A percentile compares a stretch with the other conserved stretches of the same genome.
Evolutionary conservation across 1,140 invertebrate species (phyloP).

Genomic region (Plectrocnemia conspersa): DNA sequence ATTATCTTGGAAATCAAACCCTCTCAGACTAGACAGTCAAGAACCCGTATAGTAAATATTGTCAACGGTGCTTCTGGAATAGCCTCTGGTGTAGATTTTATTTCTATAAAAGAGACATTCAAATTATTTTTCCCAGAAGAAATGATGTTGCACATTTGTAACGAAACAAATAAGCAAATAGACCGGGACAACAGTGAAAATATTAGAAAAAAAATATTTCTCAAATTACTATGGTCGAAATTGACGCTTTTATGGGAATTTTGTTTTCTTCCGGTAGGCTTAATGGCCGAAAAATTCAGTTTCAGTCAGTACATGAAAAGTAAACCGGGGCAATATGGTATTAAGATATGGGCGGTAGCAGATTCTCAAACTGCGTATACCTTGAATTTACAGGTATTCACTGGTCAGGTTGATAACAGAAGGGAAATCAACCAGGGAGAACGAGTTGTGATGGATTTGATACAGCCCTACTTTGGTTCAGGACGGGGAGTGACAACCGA

Average conservation of each 20-base stretch:
- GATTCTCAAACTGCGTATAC: conserved; percentile 38
- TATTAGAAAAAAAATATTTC: conserved; percentile 8
- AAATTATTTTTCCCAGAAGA: conserved; percentile 1
- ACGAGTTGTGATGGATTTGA: conserved; percentile 9
- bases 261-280: conserved; percentile 7
- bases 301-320: conserved; percentile 39
- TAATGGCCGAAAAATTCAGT: neutral
- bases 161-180: conserved; percentile 3
- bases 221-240: neutral
- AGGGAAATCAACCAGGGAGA: conserved; percentile 8
- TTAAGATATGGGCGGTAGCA: conserved; percentile 40
- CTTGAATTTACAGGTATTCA: conserved; percentile 37
- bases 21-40: conserved; percentile 9
- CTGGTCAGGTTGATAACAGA: conserved; percentile 32
- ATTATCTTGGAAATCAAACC: conserved; percentile 8
- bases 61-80: neutral
- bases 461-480: conserved; percentile 12
- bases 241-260: conserved; percentile 13
- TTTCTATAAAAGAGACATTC: too few relatives aligned
- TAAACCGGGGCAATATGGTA: conserved; percentile 46
- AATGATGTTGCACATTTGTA: neutral
- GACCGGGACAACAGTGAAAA: neutral
- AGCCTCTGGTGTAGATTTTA: neutral
- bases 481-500: conserved; percentile 7
- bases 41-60: conserved; percentile 7